A percentile compares a stretch with the other conserved stretches of the same genome.
phyloP scores from a whole-genome alignment of 2,113 vertebrate species.

The Pedetes capensis region DNA sequence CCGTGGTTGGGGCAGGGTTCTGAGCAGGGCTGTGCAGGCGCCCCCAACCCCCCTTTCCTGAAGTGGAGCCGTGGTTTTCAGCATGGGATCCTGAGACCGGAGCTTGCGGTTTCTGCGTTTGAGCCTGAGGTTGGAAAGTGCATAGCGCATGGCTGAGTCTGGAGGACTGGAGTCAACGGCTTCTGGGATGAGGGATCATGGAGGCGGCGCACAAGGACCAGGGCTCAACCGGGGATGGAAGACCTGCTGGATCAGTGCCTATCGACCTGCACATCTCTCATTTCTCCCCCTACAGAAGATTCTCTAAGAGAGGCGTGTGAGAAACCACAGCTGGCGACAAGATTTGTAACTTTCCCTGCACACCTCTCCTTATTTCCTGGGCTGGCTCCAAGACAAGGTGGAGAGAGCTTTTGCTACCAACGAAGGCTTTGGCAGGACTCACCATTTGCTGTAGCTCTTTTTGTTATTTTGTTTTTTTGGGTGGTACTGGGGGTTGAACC shows the following conservation, averaged over 20 bases:
- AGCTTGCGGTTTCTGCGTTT: background rate
- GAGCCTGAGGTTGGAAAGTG: background rate
- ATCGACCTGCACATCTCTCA: too few relatives aligned
- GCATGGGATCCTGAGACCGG: background rate
- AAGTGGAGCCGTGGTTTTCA: background rate
- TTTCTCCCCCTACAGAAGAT: background rate
- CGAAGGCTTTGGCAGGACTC: background rate
- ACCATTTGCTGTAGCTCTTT: background rate
- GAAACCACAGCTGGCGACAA: background rate
- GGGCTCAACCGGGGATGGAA: background rate
- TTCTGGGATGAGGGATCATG: background rate
- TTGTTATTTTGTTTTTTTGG: too few relatives aligned
- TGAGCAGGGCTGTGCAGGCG: background rate
- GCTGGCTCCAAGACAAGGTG: background rate
- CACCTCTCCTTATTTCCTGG: background rate
- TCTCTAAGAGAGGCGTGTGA: background rate
- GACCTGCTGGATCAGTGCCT: accelerated
- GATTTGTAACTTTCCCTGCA: background rate
- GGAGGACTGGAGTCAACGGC: background rate
- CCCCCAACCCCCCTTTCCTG: background rate
- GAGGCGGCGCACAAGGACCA: background rate
- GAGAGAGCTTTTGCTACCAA: background rate
- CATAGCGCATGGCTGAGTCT: background rate
- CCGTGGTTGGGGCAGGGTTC: background rate
- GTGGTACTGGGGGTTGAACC: too few relatives aligned